These are phyloP conservation scores for Papilio polyxenes DNA, from an alignment of 1,140 invertebrate genomes.

Conservation along the genomic window DNA sequence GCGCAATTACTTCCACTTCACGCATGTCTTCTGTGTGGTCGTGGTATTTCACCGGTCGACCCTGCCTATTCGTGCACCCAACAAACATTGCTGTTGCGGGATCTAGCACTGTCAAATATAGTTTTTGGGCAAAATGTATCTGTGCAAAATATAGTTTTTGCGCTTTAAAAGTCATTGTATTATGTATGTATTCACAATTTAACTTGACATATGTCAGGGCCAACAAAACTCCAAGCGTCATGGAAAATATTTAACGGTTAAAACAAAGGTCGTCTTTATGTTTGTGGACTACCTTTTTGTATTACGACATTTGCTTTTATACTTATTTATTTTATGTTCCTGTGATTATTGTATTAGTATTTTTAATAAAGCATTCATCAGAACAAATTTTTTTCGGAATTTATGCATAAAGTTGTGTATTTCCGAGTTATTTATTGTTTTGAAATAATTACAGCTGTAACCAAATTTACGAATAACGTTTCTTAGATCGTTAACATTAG, in stretches of 20 bases:
- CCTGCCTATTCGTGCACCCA: no score
- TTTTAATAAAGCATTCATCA: no score
- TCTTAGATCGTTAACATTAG: no score
- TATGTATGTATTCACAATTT: slow-evolving; percentile 18
- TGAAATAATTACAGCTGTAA: no score
- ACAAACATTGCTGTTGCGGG: neutral
- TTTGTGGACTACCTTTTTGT: neutral
- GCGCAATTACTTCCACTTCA: no score
- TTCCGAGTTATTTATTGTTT: no score
- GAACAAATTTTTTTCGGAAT: no score
- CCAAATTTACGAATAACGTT: no score
- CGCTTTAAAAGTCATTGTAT: neutral
- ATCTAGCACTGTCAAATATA: neutral
- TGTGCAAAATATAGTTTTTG: neutral
- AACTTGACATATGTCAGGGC: slow-evolving; percentile 3
- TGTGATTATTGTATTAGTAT: neutral
- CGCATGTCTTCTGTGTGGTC: no score
- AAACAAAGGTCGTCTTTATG: neutral
- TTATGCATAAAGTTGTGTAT: no score
- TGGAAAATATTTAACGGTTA: slow-evolving; percentile 23
- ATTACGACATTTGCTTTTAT: neutral
- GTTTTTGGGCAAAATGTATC: neutral
- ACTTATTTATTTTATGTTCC: neutral
- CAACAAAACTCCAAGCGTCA: slow-evolving; percentile 4
- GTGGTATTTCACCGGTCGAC: no score